Base-by-base conservation (phyloP, 2,797 vertebrate species). In the Podargus strigoides region DNA sequence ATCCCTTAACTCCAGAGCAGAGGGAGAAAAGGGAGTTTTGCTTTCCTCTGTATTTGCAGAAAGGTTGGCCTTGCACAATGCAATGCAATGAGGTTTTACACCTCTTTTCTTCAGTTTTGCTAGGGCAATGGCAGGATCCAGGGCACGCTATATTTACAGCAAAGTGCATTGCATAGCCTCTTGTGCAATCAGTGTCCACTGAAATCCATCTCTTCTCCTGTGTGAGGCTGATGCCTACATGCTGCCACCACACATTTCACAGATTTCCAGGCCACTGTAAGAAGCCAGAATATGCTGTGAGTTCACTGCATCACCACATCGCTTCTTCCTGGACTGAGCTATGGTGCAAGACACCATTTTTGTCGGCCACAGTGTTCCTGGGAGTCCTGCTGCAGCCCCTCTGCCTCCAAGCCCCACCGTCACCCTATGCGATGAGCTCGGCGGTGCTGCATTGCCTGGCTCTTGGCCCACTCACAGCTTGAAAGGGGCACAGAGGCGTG, bases 361-460 rank as follows among this genome's bases (percentile, higher is more conserved):
- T 64, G 22, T n/a, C 42, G 12, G 34, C 19, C 19, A 53, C 28
- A 46, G 20, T 7, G 15, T 36, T 30, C 52, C 56, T 55, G 56
- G 73, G 50, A 74, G 36, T 27, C 14, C 28, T 49, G 60, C 49
- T 36, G 39, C 44, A 64, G 44, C 21, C 19, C 4, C 28, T 59
- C 6, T 74, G 9, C 6, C 23, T 20, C 41, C 14, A 52, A 37
- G 24, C 60, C 41, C 32, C 30, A 22, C 16, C 28, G 8, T 17
- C 2, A 2, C 24, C 36, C 26, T 60, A 3, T 0, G 1, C 0
- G 0, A 26, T 36, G 46, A n/a, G 10, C 19, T 87, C 12, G 0
- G n/a, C 0, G 0, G 18, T 36, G 67, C 44, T 34, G 23, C 2
- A 0, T 27, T 78, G 36, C 50, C 22, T 41, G 49, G 20, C 19